phyloP scores from a whole-genome alignment of 2,113 vertebrate species.

The Meleagris gallopavo region DNA sequence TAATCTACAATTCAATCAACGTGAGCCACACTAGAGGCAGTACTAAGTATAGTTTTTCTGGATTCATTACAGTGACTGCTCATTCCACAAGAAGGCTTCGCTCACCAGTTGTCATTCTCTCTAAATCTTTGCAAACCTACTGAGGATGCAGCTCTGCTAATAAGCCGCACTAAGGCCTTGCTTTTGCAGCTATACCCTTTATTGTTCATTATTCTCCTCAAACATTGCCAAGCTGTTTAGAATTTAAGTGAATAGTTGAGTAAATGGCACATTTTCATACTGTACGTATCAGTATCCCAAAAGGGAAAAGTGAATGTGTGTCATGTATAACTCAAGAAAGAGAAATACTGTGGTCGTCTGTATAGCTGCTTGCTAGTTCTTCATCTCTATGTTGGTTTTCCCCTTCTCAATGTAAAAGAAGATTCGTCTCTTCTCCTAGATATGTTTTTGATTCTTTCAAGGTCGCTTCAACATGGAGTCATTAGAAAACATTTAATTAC shows the following conservation, averaged over 20 bases:
- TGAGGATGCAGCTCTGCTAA: constrained; percentile 32
- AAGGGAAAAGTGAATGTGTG: not conserved
- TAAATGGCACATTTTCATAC: constrained; percentile 3
- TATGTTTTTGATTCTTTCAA: not conserved
- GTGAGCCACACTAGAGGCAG: not conserved
- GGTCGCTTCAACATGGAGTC: not conserved
- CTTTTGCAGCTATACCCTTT: not conserved
- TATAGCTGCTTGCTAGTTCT: not conserved
- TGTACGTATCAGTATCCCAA: not conserved
- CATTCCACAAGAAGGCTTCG: constrained; percentile 22
- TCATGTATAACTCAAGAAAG: not conserved
- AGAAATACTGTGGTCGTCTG: not conserved
- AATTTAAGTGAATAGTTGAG: constrained; percentile 15
- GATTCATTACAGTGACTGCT: constrained; percentile 34
- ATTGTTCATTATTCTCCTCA: not conserved
- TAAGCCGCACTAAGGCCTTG: constrained; percentile 25
- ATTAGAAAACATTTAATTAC: not conserved
- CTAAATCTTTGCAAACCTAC: constrained; percentile 26
- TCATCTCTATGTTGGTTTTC: not conserved
- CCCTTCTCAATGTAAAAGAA: not conserved
- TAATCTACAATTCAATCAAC: constrained; percentile 6
- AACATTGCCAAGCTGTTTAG: not conserved
- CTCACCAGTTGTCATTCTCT: constrained; percentile 1
- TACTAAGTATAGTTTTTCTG: not conserved
- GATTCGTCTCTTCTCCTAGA: not conserved